Evolutionary conservation across 2,113 vertebrate genomes (phyloP).

Genomic region (Varanus komodoensis): DNA sequence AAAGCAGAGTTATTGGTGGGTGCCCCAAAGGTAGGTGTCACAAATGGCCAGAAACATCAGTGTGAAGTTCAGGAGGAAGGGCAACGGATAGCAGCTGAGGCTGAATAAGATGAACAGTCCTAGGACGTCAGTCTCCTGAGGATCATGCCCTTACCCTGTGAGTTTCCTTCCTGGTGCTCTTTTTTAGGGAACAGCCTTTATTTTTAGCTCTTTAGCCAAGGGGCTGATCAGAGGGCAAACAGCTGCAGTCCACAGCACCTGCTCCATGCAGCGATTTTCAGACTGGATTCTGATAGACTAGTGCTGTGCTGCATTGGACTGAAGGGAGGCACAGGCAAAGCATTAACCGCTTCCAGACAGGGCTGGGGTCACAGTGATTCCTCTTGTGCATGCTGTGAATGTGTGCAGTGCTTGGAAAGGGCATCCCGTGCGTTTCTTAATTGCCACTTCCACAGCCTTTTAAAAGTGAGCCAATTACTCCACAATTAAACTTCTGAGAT

Average conservation of each 20-base stretch:
- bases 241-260: constrained; percentile 43
- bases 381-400: neutral
- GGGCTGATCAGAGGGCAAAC: constrained; percentile 40
- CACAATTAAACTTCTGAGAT: neutral
- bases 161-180: neutral
- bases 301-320: neutral
- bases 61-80: neutral
- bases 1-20: neutral
- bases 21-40: neutral
- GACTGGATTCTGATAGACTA: constrained; percentile 19
- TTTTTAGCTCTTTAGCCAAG: constrained; percentile 41
- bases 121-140: neutral
- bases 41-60: neutral
- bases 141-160: rapidly evolving
- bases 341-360: neutral
- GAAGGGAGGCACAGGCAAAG: neutral
- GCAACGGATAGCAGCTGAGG: neutral
- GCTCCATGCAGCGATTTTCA: neutral
- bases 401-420: neutral
- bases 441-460: neutral
- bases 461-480: neutral
- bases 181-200: constrained; percentile 21
- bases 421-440: neutral
- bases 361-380: too few species aligned
- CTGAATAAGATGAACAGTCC: neutral